A percentile compares a stretch with the other conserved stretches of the same genome.
phyloP scores from a whole-genome alignment of 2,113 vertebrate genomes.

The Pterocles burchelli region DNA sequence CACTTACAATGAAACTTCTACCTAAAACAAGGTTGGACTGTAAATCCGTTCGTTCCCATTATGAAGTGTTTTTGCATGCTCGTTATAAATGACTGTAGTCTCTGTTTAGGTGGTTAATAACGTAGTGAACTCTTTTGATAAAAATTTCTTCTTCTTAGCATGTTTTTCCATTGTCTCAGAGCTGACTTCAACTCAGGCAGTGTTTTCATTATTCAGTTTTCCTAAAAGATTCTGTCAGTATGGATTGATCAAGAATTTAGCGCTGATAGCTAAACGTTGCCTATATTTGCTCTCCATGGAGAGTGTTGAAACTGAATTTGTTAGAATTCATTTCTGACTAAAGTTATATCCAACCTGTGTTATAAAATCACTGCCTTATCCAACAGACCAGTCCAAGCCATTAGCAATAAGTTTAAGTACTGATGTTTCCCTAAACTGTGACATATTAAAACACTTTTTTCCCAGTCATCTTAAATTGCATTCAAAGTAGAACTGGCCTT shows the following conservation, averaged over 20 bases:
- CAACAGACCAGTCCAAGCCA: not conserved
- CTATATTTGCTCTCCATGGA: not conserved
- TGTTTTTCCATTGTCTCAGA: not conserved
- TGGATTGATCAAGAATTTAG: not conserved
- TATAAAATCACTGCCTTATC: not conserved
- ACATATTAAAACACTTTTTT: not conserved
- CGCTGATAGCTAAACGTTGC: not conserved
- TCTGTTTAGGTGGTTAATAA: not conserved
- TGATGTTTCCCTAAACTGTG: not conserved
- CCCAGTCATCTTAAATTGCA: not conserved
- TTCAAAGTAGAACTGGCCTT: not conserved
- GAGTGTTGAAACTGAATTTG: not conserved
- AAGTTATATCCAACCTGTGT: not conserved
- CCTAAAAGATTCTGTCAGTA: not conserved
- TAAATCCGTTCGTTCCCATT: not conserved
- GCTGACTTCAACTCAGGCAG: not conserved
- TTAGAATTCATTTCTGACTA: not conserved
- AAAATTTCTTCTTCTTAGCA: not conserved
- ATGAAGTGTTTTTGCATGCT: not conserved
- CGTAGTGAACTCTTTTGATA: not conserved
- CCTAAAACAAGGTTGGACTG: not conserved
- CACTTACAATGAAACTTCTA: not conserved
- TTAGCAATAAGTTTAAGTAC: not conserved
- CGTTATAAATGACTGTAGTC: not conserved
- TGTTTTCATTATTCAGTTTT: not conserved